Percentiles rank a stretch among this genome's conserved stretches.
Conservation (phyloP, 2,888 invertebrate genomes). For the Leptinotarsa rubiginosa region DNA sequence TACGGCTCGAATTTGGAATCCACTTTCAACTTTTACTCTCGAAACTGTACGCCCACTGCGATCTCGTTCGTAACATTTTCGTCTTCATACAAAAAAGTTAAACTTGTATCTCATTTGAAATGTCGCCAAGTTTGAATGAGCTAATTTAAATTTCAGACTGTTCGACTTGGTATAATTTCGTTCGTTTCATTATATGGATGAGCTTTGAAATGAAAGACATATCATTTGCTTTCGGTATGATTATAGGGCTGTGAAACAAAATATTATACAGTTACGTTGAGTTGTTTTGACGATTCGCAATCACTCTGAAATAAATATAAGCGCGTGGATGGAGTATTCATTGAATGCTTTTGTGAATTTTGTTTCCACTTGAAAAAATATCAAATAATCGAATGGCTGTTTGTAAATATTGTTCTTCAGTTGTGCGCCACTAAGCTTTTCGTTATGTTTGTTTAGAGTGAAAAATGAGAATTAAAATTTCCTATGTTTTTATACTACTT, state of each 20-base stretch:
- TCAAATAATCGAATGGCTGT: too few relatives aligned
- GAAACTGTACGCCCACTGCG: constrained; percentile 3
- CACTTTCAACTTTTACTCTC: constrained; percentile 5
- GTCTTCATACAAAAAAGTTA: constrained; percentile 19
- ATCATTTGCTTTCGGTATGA: neutral
- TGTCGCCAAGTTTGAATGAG: constrained; percentile 30
- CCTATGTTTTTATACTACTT: too few relatives aligned
- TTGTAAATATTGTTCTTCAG: too few relatives aligned
- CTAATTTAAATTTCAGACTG: constrained; percentile 30
- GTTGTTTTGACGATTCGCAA: too few relatives aligned
- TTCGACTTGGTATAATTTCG: constrained; percentile 29
- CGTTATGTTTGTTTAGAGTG: too few relatives aligned
- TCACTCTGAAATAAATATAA: neutral
- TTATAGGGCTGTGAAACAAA: neutral
- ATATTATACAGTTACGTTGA: neutral
- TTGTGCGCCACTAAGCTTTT: too few relatives aligned
- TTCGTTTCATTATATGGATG: constrained; percentile 36
- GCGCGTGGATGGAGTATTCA: too few relatives aligned
- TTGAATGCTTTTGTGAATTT: too few relatives aligned
- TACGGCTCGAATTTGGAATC: neutral
- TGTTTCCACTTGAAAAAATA: too few relatives aligned
- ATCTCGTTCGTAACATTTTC: neutral
- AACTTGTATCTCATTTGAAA: constrained; percentile 28
- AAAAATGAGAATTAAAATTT: too few relatives aligned
- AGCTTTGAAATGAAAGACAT: constrained; percentile 31